phyloP scores from a whole-genome alignment of 2,797 vertebrate genomes.

The Sebastes vulpes region DNA sequence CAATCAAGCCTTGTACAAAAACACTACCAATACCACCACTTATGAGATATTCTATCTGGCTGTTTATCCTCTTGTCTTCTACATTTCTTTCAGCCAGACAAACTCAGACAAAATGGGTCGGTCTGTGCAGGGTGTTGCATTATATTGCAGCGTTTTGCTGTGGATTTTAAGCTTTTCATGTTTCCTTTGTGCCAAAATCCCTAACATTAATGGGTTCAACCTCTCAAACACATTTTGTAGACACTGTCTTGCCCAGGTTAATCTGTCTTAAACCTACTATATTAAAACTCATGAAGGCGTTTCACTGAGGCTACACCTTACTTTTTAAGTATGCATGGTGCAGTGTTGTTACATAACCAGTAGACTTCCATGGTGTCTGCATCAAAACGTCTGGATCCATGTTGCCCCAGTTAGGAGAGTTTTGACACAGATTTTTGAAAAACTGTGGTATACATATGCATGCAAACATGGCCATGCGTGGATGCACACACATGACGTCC shows the following conservation, averaged over 20 bases:
- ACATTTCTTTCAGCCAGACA: not conserved
- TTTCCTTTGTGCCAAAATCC: not conserved
- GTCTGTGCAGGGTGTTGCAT: constrained; percentile 13
- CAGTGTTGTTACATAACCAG: constrained; percentile 45
- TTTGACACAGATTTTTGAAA: not conserved
- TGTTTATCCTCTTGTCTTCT: constrained; percentile 1
- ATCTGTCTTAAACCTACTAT: not conserved
- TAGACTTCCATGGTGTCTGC: constrained; percentile 11
- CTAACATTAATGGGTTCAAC: not conserved
- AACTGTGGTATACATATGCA: not conserved
- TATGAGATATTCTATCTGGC: not conserved
- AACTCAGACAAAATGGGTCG: not conserved
- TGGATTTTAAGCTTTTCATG: not conserved
- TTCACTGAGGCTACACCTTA: not conserved
- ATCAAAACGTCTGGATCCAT: not conserved
- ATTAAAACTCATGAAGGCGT: not conserved
- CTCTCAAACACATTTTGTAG: not conserved
- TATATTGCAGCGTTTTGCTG: not conserved
- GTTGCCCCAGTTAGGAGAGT: constrained; percentile 7
- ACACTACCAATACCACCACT: not conserved
- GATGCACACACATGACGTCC: not conserved
- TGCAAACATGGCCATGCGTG: not conserved
- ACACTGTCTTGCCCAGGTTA: not conserved
- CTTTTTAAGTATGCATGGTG: constrained; percentile 18
- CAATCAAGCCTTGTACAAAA: not conserved